Percentiles rank a stretch among this genome's conserved stretches.
Conservation (phyloP, 2,888 invertebrate genomes). For the Tenthredo mesomela region DNA sequence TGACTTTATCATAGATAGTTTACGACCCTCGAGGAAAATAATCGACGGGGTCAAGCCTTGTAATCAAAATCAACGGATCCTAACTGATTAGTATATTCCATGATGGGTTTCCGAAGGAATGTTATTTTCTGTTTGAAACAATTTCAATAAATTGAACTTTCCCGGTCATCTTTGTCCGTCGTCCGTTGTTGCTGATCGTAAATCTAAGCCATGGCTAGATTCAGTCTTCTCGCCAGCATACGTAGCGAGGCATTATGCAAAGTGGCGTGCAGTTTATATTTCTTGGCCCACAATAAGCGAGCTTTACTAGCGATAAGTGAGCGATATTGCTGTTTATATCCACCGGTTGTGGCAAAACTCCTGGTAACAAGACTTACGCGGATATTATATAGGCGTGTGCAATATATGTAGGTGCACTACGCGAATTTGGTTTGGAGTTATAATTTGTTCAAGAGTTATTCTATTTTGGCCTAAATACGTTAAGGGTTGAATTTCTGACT, state of each 20-base stretch:
- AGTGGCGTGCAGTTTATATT: slow-evolving; percentile 38
- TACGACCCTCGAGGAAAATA: background rate
- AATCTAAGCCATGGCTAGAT: slow-evolving; percentile 25
- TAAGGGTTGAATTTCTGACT: background rate
- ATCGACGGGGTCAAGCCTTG: background rate
- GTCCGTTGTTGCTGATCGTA: slow-evolving; percentile 31
- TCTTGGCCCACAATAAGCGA: slow-evolving; percentile 45
- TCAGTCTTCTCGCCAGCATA: slow-evolving; percentile 50
- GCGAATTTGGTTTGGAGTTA: background rate
- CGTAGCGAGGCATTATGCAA: slow-evolving; percentile 49
- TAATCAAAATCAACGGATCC: background rate
- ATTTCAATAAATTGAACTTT: background rate
- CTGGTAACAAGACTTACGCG: slow-evolving; percentile 7
- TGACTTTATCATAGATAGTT: slow-evolving; percentile 4
- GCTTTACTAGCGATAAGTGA: slow-evolving; percentile 43
- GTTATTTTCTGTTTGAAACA: background rate
- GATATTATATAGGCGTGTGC: background rate
- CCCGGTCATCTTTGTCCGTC: background rate
- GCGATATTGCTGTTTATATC: slow-evolving; percentile 44
- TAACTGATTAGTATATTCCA: background rate
- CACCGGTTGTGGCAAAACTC: background rate
- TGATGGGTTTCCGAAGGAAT: background rate
- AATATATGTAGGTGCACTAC: background rate
- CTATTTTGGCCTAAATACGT: background rate
- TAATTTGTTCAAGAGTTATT: background rate